Evolutionary conservation across 2,797 vertebrate species (phyloP).

Genomic region (Chromobotia macracanthus): DNA sequence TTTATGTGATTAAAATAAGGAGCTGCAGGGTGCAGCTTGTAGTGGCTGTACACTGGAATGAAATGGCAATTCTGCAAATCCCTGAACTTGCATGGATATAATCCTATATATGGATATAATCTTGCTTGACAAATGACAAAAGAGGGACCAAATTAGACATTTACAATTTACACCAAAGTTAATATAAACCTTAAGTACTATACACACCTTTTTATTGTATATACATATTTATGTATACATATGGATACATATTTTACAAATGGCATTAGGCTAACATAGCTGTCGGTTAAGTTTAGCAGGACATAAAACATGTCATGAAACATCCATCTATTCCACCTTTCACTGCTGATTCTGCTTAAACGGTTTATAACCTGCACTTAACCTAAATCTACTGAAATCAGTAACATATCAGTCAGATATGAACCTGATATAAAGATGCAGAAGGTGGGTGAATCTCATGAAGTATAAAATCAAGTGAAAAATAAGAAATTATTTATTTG

Average conservation of each 20-base stretch:
- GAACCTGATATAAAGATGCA: slow-evolving; percentile 25
- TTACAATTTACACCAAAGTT: slow-evolving; percentile 27
- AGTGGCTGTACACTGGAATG: not conserved
- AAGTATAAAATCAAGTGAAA: not conserved
- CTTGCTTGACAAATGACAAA: slow-evolving; percentile 37
- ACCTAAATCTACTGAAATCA: no score
- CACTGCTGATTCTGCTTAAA: not conserved
- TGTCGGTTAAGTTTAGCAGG: slow-evolving; percentile 18
- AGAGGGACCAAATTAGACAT: slow-evolving; percentile 52
- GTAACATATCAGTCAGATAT: not conserved
- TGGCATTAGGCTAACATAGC: slow-evolving; percentile 32
- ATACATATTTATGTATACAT: slow-evolving; percentile 64
- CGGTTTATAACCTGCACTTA: no score
- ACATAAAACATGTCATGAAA: not conserved
- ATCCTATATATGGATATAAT: no score
- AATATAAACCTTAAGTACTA: slow-evolving; percentile 34
- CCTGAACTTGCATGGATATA: not conserved
- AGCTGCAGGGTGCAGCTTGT: not conserved
- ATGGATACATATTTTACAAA: slow-evolving; percentile 61
- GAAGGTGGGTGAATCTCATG: not conserved
- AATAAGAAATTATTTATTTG: not conserved
- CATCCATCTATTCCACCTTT: not conserved
- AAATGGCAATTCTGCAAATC: not conserved
- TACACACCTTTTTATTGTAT: slow-evolving; percentile 65
- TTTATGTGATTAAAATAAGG: no score